Evolutionary conservation across 2,888 invertebrate genomes (phyloP).

Genomic region (Apamea epomidion): DNA sequence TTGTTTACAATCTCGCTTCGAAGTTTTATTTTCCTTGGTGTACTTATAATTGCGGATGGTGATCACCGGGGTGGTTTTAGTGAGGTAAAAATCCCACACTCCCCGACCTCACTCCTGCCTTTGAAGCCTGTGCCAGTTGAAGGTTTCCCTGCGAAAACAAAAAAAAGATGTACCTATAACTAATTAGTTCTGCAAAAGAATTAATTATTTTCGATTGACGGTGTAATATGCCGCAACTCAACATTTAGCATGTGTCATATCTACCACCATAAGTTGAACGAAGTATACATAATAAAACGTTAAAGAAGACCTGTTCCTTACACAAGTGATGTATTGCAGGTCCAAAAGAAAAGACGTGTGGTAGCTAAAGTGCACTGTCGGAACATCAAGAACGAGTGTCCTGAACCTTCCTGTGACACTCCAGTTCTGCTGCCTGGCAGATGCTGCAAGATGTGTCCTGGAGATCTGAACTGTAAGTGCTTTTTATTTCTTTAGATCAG

Average conservation of each 20-base stretch:
- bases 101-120: no score
- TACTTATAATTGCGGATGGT: no score
- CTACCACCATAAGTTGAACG: slow-evolving; percentile 1
- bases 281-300: slow-evolving; percentile 8
- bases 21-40: background rate
- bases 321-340: slow-evolving; percentile 87
- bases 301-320: slow-evolving; percentile 15
- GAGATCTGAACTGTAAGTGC: slow-evolving; percentile 93
- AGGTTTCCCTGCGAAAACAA: no score
- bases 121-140: no score
- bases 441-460: slow-evolving; percentile 98
- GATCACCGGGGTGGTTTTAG: no score
- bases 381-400: slow-evolving; percentile 98
- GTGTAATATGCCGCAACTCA: background rate
- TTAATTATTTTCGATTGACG: background rate
- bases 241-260: slow-evolving; percentile 17
- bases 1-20: background rate
- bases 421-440: slow-evolving; percentile 95
- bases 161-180: background rate
- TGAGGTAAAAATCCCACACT: no score
- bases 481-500: background rate
- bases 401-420: slow-evolving; percentile 96
- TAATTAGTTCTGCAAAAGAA: background rate
- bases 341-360: slow-evolving; percentile 96
- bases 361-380: slow-evolving; percentile 97